Evolutionary conservation across 2,113 vertebrate species (phyloP).

Genomic region (Panurus biarmicus): DNA sequence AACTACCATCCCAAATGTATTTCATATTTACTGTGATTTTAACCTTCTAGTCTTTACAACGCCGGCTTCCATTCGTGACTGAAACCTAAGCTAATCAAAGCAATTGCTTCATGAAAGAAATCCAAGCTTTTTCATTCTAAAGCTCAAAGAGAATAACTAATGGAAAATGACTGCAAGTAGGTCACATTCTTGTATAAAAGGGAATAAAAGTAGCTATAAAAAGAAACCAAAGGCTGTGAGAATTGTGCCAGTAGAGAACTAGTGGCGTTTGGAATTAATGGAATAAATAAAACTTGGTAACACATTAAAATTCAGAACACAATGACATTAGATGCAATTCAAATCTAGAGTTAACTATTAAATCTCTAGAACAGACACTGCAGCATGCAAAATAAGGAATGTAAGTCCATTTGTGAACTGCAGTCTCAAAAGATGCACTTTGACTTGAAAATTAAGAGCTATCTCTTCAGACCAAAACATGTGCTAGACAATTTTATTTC

Average conservation of each 20-base stretch:
- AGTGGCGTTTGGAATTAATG: neutral
- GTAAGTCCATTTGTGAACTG: neutral
- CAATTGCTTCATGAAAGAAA: neutral
- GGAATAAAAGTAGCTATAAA: conserved; percentile 28
- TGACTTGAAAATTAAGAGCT: neutral
- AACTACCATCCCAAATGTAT: neutral
- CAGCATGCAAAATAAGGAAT: neutral
- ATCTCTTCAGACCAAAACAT: neutral
- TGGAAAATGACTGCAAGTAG: conserved; percentile 38
- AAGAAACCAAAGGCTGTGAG: conserved; percentile 26
- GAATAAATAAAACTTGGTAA: conserved; percentile 8
- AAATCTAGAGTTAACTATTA: neutral
- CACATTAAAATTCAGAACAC: conserved; percentile 27
- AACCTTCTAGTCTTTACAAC: neutral
- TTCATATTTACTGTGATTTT: neutral
- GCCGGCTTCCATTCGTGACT: neutral
- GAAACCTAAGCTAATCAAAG: conserved; percentile 21
- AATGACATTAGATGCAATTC: neutral
- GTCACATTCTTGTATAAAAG: conserved; percentile 39
- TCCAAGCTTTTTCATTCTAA: neutral
- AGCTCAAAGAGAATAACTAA: conserved; percentile 39
- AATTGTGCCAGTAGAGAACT: conserved; percentile 34
- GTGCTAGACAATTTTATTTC: neutral
- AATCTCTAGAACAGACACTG: neutral
- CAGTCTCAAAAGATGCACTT: neutral